Base-by-base conservation (phyloP, 2,888 invertebrate species). In the Anthrax anthrax region DNA sequence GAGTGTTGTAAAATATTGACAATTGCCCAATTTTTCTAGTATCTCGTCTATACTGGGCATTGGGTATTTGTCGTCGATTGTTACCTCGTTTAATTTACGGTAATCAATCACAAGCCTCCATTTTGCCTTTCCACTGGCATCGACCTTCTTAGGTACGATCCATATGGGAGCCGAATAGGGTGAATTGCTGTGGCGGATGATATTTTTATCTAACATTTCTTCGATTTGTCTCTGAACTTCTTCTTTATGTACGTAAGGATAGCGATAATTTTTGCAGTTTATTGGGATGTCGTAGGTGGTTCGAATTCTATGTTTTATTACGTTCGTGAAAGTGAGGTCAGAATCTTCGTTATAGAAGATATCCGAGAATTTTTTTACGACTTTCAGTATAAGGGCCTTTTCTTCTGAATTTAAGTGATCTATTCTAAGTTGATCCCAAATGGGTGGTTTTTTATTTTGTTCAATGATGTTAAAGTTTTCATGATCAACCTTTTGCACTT, bases 61-160 rank as follows among this genome's bases (percentile, higher is more conserved):
- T 13, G 46, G 41, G 14, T 39, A 46, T 38, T 48, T 52, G 34
- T 54, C 53, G 18, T 44, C 47, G 12, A 53, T 43, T 2, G 54
- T 51, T 14, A 51, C 44, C 4, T 50, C 39, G 34, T 52, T 54
- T 5, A 55, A 42, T 32, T 47, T 47, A 1, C 52, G 29, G 39
- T 51, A 55, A 36, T 54, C 52, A 12, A 52, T 47, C 1, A 52
- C 51, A 3, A 52, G 44, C 32, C 52, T 38, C 50, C 49, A 52
- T 34, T 55, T 51, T 19, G 46, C n/a, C 39, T 43, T 37, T 1
- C 48, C 48, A 4, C 49, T 51, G n/a, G n/a, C 47, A 16, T 52
- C 46, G 4, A 34, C 1, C 16, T 54, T 54, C 32, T 54, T 54
- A 1, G 51, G 49, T 0, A 54, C 51, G 2, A 53, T 41, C 53